Evolutionary conservation across 2,888 invertebrate genomes (phyloP).

Genomic region (Physocephala rufipes): DNA sequence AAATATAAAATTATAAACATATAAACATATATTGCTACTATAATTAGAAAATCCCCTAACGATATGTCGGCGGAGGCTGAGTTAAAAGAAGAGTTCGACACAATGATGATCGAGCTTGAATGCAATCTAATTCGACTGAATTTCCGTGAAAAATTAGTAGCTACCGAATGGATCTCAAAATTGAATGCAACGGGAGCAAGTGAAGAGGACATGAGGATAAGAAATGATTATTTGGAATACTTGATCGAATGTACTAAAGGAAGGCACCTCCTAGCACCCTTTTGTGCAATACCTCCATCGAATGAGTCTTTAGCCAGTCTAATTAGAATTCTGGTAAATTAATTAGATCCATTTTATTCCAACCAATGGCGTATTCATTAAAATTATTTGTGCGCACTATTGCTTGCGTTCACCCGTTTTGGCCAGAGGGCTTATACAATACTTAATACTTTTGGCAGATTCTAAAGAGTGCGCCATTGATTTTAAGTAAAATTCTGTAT

Average conservation of each 20-base stretch:
- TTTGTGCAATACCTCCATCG: slow-evolving; percentile 43
- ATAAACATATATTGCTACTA: too few species aligned
- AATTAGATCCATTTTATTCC: too few species aligned
- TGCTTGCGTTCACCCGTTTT: too few species aligned
- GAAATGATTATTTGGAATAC: slow-evolving; percentile 45
- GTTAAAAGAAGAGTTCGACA: slow-evolving; percentile 42
- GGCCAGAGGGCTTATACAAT: too few species aligned
- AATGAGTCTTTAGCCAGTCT: slow-evolving; percentile 32
- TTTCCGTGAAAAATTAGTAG: slow-evolving; percentile 45
- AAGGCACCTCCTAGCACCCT: slow-evolving; percentile 43
- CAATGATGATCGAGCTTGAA: slow-evolving; percentile 35
- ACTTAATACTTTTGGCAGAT: too few species aligned
- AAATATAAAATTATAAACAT: too few species aligned
- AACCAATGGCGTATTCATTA: neutral
- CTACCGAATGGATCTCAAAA: slow-evolving; percentile 47
- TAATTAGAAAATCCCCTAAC: neutral
- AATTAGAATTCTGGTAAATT: slow-evolving; percentile 39
- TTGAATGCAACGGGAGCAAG: slow-evolving; percentile 42
- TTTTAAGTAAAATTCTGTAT: neutral
- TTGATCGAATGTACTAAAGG: slow-evolving; percentile 38
- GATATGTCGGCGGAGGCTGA: slow-evolving; percentile 19
- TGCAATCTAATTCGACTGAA: slow-evolving; percentile 33
- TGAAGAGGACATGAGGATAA: slow-evolving; percentile 42
- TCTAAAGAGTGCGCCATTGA: neutral
- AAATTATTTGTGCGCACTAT: neutral